These are phyloP conservation scores for Cochlearius cochlearius DNA, from an alignment of 2,113 vertebrate species.

Conservation along the genomic window DNA sequence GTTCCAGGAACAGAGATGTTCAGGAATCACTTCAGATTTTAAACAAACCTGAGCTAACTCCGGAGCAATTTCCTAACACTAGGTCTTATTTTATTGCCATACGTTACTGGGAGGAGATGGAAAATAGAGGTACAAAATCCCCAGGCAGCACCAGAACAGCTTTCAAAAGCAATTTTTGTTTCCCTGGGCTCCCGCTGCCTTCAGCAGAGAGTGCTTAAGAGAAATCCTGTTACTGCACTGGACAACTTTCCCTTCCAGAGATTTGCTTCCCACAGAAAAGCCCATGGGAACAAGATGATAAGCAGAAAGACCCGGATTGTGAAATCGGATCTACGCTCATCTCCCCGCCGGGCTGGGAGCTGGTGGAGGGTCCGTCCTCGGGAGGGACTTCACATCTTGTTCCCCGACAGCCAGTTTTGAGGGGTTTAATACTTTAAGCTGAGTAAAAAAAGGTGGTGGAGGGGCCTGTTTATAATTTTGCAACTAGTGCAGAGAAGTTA, in stretches of 20 bases:
- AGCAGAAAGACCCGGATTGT: background rate
- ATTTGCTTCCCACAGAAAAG: background rate
- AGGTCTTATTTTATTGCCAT: background rate
- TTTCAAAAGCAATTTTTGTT: background rate
- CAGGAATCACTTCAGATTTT: background rate
- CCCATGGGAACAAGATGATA: background rate
- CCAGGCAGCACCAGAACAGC: background rate
- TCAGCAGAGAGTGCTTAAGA: background rate
- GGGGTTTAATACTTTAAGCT: background rate
- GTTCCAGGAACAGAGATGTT: background rate
- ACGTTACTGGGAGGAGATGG: background rate
- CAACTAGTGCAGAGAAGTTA: background rate
- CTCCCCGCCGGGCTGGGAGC: rapidly evolving
- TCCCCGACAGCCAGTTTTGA: background rate
- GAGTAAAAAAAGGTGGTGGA: background rate
- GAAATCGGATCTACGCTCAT: background rate
- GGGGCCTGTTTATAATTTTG: background rate
- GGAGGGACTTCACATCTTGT: background rate
- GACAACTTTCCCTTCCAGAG: background rate
- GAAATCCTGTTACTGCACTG: background rate
- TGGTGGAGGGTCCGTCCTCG: background rate
- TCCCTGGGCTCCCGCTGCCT: background rate
- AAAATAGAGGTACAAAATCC: background rate
- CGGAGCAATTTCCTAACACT: background rate
- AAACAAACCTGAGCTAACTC: background rate